Percentiles rank a stretch among this genome's conserved stretches.
These are phyloP conservation scores for Timema podura DNA, from an alignment of 2,888 invertebrate species.

Conservation along the genomic window DNA sequence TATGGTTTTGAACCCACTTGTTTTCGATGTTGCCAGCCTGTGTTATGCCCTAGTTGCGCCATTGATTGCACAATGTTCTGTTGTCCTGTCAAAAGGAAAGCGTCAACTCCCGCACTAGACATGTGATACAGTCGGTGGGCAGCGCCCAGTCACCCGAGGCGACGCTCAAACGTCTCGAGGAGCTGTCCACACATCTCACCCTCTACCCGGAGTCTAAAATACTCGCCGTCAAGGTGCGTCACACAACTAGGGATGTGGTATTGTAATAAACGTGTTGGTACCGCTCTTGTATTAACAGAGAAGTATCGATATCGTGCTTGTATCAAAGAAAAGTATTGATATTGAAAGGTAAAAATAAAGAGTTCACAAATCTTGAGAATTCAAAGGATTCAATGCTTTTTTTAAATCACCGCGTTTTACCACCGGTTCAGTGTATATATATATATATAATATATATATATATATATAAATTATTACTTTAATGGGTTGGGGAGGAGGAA, in stretches of 20 bases:
- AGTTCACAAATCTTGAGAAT: too few relatives aligned
- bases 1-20: not conserved
- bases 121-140: constrained; percentile 60
- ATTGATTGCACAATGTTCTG: not conserved
- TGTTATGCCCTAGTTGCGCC: not conserved
- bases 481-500: too few relatives aligned
- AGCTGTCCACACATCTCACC: constrained; percentile 67
- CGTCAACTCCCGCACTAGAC: constrained; percentile 61
- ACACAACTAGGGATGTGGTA: constrained; percentile 24
- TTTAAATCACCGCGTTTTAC: too few relatives aligned
- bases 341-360: too few relatives aligned
- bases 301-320: too few relatives aligned
- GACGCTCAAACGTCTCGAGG: constrained; percentile 59
- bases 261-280: too few relatives aligned
- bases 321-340: too few relatives aligned
- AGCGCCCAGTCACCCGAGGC: constrained; percentile 55
- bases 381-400: too few relatives aligned
- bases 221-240: constrained; percentile 63
- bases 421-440: too few relatives aligned
- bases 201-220: constrained; percentile 69
- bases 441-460: too few relatives aligned
- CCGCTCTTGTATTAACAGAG: too few relatives aligned
- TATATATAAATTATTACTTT: too few relatives aligned
- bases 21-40: not conserved
- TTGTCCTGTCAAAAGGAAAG: constrained; percentile 47